phyloP scores from a whole-genome alignment of 2,113 vertebrate genomes.

The Phrynosoma platyrhinos region DNA sequence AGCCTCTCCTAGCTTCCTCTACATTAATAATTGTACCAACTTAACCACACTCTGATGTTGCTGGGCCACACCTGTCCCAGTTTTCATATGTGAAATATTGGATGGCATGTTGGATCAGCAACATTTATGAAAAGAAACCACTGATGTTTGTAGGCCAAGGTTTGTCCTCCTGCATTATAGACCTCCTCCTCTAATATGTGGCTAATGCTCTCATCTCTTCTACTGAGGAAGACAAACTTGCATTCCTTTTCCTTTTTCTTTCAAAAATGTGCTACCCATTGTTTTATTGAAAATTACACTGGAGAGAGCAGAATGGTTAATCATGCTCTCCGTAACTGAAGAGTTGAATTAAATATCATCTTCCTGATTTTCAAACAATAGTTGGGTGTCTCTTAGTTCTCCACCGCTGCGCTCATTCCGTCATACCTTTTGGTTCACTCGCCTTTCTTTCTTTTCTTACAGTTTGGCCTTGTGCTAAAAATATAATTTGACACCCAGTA shows the following conservation, averaged over 20 bases:
- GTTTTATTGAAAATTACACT: slow-evolving; percentile 72
- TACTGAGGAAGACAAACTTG: neutral
- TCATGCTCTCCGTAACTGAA: neutral
- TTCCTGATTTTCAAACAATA: slow-evolving; percentile 39
- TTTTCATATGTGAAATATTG: too few species aligned
- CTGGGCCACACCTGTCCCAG: too few species aligned
- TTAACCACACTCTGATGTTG: too few species aligned
- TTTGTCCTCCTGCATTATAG: neutral
- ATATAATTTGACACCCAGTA: slow-evolving; percentile 62
- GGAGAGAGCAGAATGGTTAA: slow-evolving; percentile 55
- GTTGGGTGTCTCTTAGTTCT: slow-evolving; percentile 35
- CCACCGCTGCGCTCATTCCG: slow-evolving; percentile 47
- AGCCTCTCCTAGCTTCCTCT: too few species aligned
- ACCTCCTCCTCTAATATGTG: neutral
- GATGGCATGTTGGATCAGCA: neutral
- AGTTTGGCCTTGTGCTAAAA: slow-evolving; percentile 65
- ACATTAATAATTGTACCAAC: too few species aligned
- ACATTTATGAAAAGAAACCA: neutral
- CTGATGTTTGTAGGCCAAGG: neutral
- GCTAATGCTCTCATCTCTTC: neutral
- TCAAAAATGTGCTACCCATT: slow-evolving; percentile 36
- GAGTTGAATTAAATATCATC: slow-evolving; percentile 31
- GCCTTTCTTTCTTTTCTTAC: neutral
- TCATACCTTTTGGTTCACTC: slow-evolving; percentile 52
- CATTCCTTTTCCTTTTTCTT: neutral